Evolutionary conservation across 2,113 vertebrate genomes (phyloP), one percentile per base, ranked within the genome.

Genomic region (Erinaceus europaeus): DNA sequence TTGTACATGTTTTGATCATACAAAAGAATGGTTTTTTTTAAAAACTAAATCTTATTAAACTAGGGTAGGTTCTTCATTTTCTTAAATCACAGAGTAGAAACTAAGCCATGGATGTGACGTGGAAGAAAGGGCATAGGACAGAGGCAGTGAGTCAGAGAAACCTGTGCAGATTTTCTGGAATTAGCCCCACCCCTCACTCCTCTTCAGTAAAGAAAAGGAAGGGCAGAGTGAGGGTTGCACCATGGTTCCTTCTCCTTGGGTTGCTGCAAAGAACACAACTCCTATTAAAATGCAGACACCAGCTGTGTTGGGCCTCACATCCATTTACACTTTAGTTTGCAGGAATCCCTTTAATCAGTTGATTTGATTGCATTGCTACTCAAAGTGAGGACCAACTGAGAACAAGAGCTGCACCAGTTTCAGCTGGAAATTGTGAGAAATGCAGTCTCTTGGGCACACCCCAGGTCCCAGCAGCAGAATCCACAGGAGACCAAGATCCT

Each of bases 251-350:
- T 23, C 40, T 18, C 46, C 13, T 52, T 57, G 36, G 14, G 25
- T 52, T 84, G 18, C 84, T 71, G 46, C 40, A 77, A 86, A 90
- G 42, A 88, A 61, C 44, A 57, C 20, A 29, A 44, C 8, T 77
- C 7, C 32, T 36, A 71, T 89, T 68, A 65, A 86, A 21, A 34
- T 69, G 78, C 91, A 91, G 89, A 91, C 64, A 61, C 59, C 87
- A 90, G 86, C 53, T 93, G 89, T 67, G 64, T 71, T 81, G 73
- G 36, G 61, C 53, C 74, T 86, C 38, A 73, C 74, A 74, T 20
- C 86, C 48, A 78, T 68, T 92, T 91, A 74, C 38, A 78, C 85
- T 52, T 76, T 90, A 80, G 93, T 92, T 71, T 87, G 84, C 78
- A 86, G 61, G 59, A 89, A 81, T 67, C 59, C 62, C 69, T 94